A percentile compares a stretch with the other conserved stretches of the same genome.
These are phyloP conservation scores for Gallinago nigripennis DNA, from an alignment of 2,797 vertebrate species.

Conservation along the genomic window DNA sequence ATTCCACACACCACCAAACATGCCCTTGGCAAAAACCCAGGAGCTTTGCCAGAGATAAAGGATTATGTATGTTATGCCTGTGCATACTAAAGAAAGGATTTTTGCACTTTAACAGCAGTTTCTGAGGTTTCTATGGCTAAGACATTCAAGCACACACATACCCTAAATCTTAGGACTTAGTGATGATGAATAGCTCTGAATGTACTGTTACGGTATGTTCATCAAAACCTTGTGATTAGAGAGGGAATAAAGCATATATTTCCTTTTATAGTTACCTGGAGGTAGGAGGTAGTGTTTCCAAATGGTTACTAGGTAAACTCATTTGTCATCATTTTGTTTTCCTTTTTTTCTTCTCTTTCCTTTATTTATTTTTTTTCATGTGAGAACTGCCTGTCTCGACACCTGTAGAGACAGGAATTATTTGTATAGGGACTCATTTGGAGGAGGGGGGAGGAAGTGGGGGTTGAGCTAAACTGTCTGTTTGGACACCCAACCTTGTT, in stretches of 20 bases:
- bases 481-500: slow-evolving; percentile 47
- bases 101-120: slow-evolving; percentile 53
- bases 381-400: slow-evolving; percentile 35
- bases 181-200: slow-evolving; percentile 24
- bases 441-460: neutral
- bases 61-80: slow-evolving; percentile 66
- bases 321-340: slow-evolving; percentile 30
- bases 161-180: slow-evolving; percentile 52
- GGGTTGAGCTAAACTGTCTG: neutral
- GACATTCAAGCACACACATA: slow-evolving; percentile 45
- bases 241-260: slow-evolving; percentile 10
- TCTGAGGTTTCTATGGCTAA: slow-evolving; percentile 42
- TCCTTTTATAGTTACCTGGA: slow-evolving; percentile 24
- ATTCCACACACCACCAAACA: slow-evolving; percentile 64
- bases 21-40: slow-evolving; percentile 70
- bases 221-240: slow-evolving; percentile 17
- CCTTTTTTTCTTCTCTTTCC: neutral
- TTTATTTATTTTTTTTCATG: neutral
- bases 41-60: slow-evolving; percentile 72
- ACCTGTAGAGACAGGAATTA: slow-evolving; percentile 71
- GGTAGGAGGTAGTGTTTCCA: neutral
- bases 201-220: neutral
- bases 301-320: slow-evolving; percentile 30
- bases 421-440: slow-evolving; percentile 41
- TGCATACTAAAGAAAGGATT: slow-evolving; percentile 67